Conservation (phyloP, 2,797 vertebrate genomes). For the Microctenopoma steveboyesi region DNA sequence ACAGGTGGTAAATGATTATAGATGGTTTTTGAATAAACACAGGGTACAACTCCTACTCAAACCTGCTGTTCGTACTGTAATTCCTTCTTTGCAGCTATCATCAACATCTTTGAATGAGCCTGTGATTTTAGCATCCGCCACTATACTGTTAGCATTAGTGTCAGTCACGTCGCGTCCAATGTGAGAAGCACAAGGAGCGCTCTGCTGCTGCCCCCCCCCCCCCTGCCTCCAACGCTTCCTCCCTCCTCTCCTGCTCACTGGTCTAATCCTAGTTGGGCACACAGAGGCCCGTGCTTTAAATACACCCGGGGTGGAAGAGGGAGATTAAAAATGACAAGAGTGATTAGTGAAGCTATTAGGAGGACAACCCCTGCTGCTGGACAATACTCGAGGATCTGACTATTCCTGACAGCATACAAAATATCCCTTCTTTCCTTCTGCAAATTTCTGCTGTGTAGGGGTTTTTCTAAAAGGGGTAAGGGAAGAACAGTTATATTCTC, state of each 20-base stretch:
- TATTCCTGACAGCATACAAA: slow-evolving; percentile 41
- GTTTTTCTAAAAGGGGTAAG: not conserved
- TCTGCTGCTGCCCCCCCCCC: slow-evolving; percentile 13
- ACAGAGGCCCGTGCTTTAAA: slow-evolving; percentile 77
- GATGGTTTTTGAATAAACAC: not conserved
- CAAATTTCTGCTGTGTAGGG: not conserved
- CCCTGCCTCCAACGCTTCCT: slow-evolving; percentile 1
- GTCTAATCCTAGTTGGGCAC: slow-evolving; percentile 76
- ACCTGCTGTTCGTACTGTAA: not conserved
- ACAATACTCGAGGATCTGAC: slow-evolving; percentile 58
- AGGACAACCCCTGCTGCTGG: slow-evolving; percentile 60
- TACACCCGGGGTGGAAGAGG: slow-evolving; percentile 70
- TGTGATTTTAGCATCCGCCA: slow-evolving; percentile 12
- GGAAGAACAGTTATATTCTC: not conserved
- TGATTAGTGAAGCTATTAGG: slow-evolving; percentile 79
- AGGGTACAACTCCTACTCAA: not conserved
- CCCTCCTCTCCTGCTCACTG: slow-evolving; percentile 46
- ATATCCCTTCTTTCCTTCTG: not conserved
- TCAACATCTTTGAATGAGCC: not conserved
- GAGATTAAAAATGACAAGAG: slow-evolving; percentile 81
- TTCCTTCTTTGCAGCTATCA: not conserved
- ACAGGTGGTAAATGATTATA: not conserved
- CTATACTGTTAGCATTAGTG: slow-evolving; percentile 48
- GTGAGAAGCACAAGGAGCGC: slow-evolving; percentile 54
- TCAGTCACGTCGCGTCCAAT: slow-evolving; percentile 75